Percentiles rank a stretch among this genome's conserved stretches.
Conservation (phyloP, 2,888 invertebrate genomes). For the Drosophila borborema region DNA sequence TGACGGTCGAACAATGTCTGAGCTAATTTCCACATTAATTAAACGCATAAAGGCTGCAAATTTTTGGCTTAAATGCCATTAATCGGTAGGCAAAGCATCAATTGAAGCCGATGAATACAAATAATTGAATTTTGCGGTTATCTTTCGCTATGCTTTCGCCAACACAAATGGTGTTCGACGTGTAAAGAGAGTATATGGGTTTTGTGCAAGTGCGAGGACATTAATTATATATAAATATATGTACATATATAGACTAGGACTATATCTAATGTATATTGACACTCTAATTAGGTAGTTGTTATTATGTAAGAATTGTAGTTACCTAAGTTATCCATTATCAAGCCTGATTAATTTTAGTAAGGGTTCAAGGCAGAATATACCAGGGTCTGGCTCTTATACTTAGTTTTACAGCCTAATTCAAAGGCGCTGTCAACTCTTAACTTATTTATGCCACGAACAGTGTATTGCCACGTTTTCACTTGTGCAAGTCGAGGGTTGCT, state of each 20-base stretch:
- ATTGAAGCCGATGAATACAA: constrained; percentile 4
- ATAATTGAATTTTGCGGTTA: constrained; percentile 3
- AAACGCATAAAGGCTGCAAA: constrained; percentile 10
- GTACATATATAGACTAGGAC: not conserved
- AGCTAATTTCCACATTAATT: constrained; percentile 35
- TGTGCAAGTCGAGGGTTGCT: constrained; percentile 4
- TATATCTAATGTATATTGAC: no score
- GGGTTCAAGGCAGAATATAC: not conserved
- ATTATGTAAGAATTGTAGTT: no score
- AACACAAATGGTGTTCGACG: not conserved
- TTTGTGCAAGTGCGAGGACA: not conserved
- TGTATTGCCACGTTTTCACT: not conserved
- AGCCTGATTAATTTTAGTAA: not conserved
- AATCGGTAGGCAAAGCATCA: not conserved
- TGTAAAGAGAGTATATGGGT: not conserved
- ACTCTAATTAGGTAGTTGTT: no score
- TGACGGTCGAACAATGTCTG: constrained; percentile 19
- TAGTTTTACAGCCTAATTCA: not conserved
- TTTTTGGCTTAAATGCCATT: constrained; percentile 9
- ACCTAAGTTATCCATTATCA: not conserved
- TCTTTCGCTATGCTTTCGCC: not conserved
- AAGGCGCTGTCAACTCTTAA: not conserved
- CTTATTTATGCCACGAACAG: not conserved
- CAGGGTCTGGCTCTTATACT: not conserved
- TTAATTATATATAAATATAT: not conserved